A percentile compares a stretch with the other conserved stretches of the same genome.
phyloP scores from a whole-genome alignment of 2,113 vertebrate genomes.

The Heterotis niloticus region DNA sequence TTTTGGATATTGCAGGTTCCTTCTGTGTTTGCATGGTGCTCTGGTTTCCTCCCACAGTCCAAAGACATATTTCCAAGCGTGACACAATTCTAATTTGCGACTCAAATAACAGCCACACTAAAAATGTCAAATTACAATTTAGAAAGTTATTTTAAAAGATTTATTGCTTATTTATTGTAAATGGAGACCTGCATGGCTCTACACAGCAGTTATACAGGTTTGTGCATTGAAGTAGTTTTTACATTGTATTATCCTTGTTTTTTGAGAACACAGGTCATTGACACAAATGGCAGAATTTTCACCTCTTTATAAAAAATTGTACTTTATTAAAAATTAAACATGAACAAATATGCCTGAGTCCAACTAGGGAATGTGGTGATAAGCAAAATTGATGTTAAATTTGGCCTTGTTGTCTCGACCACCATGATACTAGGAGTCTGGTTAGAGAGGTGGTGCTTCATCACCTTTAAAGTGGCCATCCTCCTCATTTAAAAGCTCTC shows the following conservation, averaged over 20 bases:
- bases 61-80: background rate
- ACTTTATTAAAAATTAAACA: conserved; percentile 23
- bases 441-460: conserved; percentile 23
- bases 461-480: conserved; percentile 38
- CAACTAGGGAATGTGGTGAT: conserved; percentile 27
- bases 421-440: conserved; percentile 12
- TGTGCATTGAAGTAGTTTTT: background rate
- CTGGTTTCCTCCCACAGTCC: background rate
- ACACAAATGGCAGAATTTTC: background rate
- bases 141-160: conserved; percentile 3
- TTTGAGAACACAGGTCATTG: background rate
- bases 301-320: conserved; percentile 19
- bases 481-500: conserved; percentile 42
- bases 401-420: conserved; percentile 36
- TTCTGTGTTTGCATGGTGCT: background rate
- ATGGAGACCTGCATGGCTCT: background rate
- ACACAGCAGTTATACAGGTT: background rate
- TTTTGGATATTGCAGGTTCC: background rate
- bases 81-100: background rate
- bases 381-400: conserved; percentile 41
- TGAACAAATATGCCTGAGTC: conserved; percentile 18
- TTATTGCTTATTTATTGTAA: conserved; percentile 3
- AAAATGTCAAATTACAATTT: background rate
- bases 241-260: background rate
- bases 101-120: background rate